Evolutionary conservation across 2,888 invertebrate species (phyloP), one percentile per base, ranked within the genome.

Genomic region (Cerastis leucographa): DNA sequence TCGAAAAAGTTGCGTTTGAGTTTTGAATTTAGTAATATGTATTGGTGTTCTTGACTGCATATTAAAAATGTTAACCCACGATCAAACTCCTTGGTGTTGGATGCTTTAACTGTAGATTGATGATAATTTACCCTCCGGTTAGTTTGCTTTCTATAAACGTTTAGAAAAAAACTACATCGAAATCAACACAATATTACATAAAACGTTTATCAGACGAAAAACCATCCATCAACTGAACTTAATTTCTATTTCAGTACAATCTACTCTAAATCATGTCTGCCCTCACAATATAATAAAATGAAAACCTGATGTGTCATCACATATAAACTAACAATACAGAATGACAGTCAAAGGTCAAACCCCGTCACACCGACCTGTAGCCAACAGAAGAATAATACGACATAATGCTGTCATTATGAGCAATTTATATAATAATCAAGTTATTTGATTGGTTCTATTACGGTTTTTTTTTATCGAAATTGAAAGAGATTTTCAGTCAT

Each of bases 341-440:
- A 0, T 66, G 73, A 69, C 71, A 74, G 40, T 35, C 54, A 69
- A 84, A 84, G 75, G 80, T 84, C 80, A 66, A 25, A 56, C 14
- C 44, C 56, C 35, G 65, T 80, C 49, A 71, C 1, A 29, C 12
- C 22, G 80, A 82, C 82, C 82, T 82, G 80, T 80, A 84, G 49
- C 49, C n/a, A 22, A 42, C 44, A 54, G 46, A 80, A 80, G 56
- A 75, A 80, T 82, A 74, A 80, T 51, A 75, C n/a, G 49, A 74
- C 49, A 61, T 1, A 68, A 59, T 71, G 4, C 51, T 5, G 71
- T 62, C 69, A 72, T 80, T 75, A 42, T 14, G 14, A 56, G n/a
- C 25, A 44, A 51, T 79, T 79, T 71, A 46, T 71, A 19, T 14
- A 66, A 14, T 68, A 29, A 71, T n/a, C 51, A 40, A 54, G 19